Conservation (phyloP, 2,888 invertebrate species). For the Crematogaster levior region DNA sequence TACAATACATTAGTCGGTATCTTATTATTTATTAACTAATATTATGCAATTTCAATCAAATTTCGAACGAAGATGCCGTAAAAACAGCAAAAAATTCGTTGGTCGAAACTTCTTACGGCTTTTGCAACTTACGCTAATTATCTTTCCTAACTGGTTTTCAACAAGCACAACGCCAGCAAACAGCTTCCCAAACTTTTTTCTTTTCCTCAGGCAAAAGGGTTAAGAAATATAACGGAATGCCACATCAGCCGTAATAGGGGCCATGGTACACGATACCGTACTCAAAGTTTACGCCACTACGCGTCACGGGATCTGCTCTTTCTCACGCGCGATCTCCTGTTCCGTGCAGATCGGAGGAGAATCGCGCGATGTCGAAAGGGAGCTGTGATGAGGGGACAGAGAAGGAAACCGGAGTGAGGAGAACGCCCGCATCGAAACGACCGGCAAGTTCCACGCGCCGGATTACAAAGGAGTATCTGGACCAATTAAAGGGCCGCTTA, state of each 20-base stretch:
- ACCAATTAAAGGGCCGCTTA: conserved; percentile 67
- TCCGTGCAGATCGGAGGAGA: conserved; percentile 54
- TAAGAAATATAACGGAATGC: conserved; percentile 35
- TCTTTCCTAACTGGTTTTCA: conserved; percentile 22
- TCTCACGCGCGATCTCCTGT: conserved; percentile 59
- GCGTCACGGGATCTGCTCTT: conserved; percentile 38
- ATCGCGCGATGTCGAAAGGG: conserved; percentile 50
- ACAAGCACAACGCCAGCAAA: not conserved
- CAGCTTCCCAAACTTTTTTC: conserved; percentile 18
- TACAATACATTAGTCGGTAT: too few species aligned
- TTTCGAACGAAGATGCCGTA: not conserved
- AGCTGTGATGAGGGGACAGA: conserved; percentile 33
- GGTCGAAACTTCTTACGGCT: conserved; percentile 20
- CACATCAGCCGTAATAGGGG: conserved; percentile 34
- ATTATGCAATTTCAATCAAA: conserved; percentile 18
- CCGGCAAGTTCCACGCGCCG: conserved; percentile 62
- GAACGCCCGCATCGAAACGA: conserved; percentile 59
- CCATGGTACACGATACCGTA: conserved; percentile 38
- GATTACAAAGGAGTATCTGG: conserved; percentile 55
- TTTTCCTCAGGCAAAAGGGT: conserved; percentile 17
- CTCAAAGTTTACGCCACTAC: conserved; percentile 25
- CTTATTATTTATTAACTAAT: too few species aligned
- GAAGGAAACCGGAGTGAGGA: conserved; percentile 51
- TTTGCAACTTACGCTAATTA: conserved; percentile 34
- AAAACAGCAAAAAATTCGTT: conserved; percentile 8